Evolutionary conservation across 1,140 invertebrate genomes (phyloP).

Genomic region (Centruroides sculpturatus): DNA sequence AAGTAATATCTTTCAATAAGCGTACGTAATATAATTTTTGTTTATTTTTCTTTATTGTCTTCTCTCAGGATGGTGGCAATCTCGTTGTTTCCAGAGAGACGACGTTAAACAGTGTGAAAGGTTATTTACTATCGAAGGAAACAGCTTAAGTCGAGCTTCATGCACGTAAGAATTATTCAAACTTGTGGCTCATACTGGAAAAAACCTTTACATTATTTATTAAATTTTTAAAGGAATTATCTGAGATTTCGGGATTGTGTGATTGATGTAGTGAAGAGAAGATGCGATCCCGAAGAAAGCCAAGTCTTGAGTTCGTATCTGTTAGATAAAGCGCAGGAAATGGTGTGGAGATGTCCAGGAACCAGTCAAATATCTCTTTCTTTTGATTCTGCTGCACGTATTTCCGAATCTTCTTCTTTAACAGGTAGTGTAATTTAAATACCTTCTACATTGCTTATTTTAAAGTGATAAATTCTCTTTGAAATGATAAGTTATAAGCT

Average conservation of each 20-base stretch:
- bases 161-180: neutral
- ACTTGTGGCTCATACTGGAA: too few relatives aligned
- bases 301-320: slow-evolving; percentile 12
- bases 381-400: neutral
- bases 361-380: neutral
- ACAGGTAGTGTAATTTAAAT: neutral
- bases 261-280: neutral
- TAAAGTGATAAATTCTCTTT: neutral
- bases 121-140: slow-evolving; percentile 6
- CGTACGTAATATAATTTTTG: too few relatives aligned
- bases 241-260: slow-evolving; percentile 16
- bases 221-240: slow-evolving; percentile 1
- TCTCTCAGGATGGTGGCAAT: slow-evolving; percentile 9
- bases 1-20: neutral
- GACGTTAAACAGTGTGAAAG: slow-evolving; percentile 11
- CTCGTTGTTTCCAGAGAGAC: slow-evolving; percentile 8
- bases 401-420: slow-evolving; percentile 1
- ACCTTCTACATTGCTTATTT: neutral
- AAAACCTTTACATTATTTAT: too few relatives aligned
- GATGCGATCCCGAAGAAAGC: slow-evolving; percentile 6
- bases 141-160: neutral
- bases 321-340: slow-evolving; percentile 11
- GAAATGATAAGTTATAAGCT: neutral
- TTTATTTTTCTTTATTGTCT: neutral
- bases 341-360: slow-evolving; percentile 13